phyloP scores from a whole-genome alignment of 2,888 invertebrate genomes.

The Electrophaes corylata region DNA sequence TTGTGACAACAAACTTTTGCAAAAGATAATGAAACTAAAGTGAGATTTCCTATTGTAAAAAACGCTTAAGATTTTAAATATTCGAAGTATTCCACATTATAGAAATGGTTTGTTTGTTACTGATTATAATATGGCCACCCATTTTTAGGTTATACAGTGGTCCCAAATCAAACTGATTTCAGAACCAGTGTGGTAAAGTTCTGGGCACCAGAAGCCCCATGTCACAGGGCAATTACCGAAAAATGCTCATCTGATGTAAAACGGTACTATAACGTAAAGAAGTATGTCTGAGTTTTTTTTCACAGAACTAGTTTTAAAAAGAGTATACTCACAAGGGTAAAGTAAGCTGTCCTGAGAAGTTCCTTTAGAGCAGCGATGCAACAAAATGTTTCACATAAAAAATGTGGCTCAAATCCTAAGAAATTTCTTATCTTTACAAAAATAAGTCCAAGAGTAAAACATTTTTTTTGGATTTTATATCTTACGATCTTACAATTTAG shows the following conservation, averaged over 20 bases:
- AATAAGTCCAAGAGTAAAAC: slow-evolving; percentile 45
- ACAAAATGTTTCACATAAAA: slow-evolving; percentile 48
- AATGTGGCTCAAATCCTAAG: slow-evolving; percentile 30
- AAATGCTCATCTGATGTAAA: background rate
- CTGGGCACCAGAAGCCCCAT: background rate
- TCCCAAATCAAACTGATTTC: too few species aligned
- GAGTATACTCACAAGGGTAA: slow-evolving; percentile 85
- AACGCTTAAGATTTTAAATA: too few species aligned
- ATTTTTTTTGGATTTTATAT: slow-evolving; percentile 39
- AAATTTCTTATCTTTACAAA: slow-evolving; percentile 39
- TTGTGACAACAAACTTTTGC: slow-evolving; percentile 9
- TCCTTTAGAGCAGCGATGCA: slow-evolving; percentile 78
- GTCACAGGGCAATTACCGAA: too few species aligned
- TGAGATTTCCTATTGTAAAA: too few species aligned
- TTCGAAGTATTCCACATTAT: background rate
- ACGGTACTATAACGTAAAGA: background rate
- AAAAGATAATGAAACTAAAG: background rate
- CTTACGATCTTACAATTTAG: slow-evolving; percentile 40
- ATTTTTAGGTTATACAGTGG: too few species aligned
- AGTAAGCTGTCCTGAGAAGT: slow-evolving; percentile 86
- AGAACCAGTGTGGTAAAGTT: background rate
- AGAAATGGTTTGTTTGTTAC: too few species aligned
- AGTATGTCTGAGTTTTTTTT: background rate
- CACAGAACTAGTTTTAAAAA: slow-evolving; percentile 16
- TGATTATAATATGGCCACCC: too few species aligned